phyloP scores from a whole-genome alignment of 2,113 vertebrate genomes.

The Argyrosomus japonicus region DNA sequence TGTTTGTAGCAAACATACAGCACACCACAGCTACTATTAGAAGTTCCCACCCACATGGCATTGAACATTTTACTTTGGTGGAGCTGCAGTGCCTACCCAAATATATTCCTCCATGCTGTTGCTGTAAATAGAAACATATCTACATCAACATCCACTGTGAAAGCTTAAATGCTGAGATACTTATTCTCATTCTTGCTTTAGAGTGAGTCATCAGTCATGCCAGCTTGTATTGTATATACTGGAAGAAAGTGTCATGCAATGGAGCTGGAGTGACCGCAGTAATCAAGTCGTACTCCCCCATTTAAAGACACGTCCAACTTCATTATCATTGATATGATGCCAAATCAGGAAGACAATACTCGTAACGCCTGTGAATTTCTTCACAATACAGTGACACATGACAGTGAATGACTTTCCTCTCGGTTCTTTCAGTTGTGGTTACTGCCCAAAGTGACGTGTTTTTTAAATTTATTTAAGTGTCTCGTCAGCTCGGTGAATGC shows the following conservation, averaged over 20 bases:
- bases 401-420: neutral
- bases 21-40: neutral
- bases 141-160: neutral
- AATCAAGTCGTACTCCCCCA: neutral
- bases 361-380: neutral
- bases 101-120: neutral
- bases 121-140: neutral
- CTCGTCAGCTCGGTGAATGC: constrained; percentile 9
- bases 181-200: neutral
- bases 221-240: neutral
- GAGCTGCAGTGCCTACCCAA: neutral
- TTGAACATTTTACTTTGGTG: neutral
- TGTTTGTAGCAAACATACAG: neutral
- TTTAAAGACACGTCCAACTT: neutral
- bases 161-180: neutral
- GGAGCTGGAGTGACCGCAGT: neutral
- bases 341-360: constrained; percentile 28
- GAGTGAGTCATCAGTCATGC: neutral
- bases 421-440: constrained; percentile 20
- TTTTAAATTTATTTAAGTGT: constrained; percentile 23
- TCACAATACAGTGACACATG: constrained; percentile 10
- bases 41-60: neutral
- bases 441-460: constrained; percentile 20
- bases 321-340: constrained; percentile 6
- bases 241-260: neutral